A percentile compares a stretch with the other conserved stretches of the same genome.
phyloP scores from a whole-genome alignment of 2,888 invertebrate genomes.

The Nephrotoma guestfalica region DNA sequence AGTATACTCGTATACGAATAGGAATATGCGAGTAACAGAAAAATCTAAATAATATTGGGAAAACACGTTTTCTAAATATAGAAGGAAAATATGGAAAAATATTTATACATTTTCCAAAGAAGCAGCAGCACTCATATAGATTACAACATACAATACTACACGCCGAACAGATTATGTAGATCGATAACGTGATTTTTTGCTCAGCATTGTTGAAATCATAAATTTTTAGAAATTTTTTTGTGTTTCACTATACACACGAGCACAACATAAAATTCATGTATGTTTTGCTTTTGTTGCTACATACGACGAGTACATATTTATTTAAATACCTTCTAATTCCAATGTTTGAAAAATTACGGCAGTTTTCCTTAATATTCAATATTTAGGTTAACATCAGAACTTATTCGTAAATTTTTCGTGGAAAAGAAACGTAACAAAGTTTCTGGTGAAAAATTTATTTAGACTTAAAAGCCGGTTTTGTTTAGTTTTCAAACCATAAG shows the following conservation, averaged over 20 bases:
- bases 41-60: not conserved
- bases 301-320: not conserved
- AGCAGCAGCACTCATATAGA: not conserved
- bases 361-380: not conserved
- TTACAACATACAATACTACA: not conserved
- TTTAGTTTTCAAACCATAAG: too few species aligned
- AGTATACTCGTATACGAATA: not conserved
- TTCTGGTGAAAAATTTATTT: too few species aligned
- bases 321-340: not conserved
- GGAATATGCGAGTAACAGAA: not conserved
- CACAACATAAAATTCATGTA: not conserved
- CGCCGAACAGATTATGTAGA: not conserved
- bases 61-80: not conserved
- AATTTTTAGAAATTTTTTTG: not conserved
- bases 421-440: too few species aligned
- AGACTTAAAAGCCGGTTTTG: too few species aligned
- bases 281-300: not conserved
- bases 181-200: not conserved
- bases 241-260: not conserved
- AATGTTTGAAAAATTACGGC: not conserved
- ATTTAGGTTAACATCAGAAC: too few species aligned
- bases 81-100: not conserved
- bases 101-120: not conserved
- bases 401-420: too few species aligned
- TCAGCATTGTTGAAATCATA: not conserved